Evolutionary conservation across 2,113 vertebrate genomes (phyloP).

Genomic region (Empidonax traillii): DNA sequence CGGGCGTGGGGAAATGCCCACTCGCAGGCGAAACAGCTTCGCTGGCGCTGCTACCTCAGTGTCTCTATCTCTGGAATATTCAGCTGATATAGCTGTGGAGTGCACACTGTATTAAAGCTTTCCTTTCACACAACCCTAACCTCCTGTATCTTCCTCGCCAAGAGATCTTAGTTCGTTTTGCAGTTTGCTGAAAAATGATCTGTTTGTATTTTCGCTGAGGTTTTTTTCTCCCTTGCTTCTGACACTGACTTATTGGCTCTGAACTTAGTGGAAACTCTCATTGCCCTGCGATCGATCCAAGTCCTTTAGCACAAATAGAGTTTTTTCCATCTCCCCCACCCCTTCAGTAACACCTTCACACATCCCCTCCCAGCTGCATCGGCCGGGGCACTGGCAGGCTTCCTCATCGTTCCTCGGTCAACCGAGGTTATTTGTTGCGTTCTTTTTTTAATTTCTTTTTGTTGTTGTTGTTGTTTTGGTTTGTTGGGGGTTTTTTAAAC

Average conservation of each 20-base stretch:
- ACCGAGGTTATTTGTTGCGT: neutral
- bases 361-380: neutral
- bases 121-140: slow-evolving; percentile 6
- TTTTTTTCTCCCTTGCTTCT: slow-evolving; percentile 36
- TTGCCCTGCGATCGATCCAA: slow-evolving; percentile 73
- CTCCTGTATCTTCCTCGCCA: neutral
- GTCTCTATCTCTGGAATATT: neutral
- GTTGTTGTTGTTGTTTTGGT: no score
- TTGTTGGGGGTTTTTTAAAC: neutral
- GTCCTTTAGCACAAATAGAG: slow-evolving; percentile 67
- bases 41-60: neutral
- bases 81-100: slow-evolving; percentile 45
- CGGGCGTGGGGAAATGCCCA: neutral
- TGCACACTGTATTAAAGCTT: neutral
- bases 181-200: slow-evolving; percentile 68
- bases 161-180: slow-evolving; percentile 40
- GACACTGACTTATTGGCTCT: slow-evolving; percentile 75
- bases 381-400: neutral
- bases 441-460: neutral
- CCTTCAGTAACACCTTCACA: neutral
- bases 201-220: slow-evolving; percentile 65
- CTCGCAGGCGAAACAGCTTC: neutral
- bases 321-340: slow-evolving; percentile 50
- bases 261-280: slow-evolving; percentile 73
- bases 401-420: neutral